Conservation (phyloP, 2,888 invertebrate genomes). For the Gisinianus flammeolus region DNA sequence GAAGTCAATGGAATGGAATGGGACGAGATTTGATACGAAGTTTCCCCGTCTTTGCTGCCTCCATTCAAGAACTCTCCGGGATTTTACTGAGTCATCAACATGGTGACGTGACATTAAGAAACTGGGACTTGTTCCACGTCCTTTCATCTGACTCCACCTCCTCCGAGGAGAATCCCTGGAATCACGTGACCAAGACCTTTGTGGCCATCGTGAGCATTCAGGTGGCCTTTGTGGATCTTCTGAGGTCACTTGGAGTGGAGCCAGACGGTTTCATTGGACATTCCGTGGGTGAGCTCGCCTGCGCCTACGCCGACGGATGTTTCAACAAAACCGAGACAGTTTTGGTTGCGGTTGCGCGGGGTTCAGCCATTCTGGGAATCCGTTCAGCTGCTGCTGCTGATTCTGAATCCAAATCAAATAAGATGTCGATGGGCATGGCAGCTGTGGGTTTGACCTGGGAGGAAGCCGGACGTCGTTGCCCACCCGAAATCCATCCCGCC, state of each 20-base stretch:
- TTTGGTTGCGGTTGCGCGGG: constrained; percentile 77
- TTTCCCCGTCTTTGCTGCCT: not conserved
- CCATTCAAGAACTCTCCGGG: constrained; percentile 61
- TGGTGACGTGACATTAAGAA: constrained; percentile 78
- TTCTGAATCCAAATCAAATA: too few relatives aligned
- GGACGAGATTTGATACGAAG: constrained; percentile 64
- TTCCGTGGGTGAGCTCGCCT: constrained; percentile 90
- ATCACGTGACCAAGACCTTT: constrained; percentile 85
- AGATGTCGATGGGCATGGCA: too few relatives aligned
- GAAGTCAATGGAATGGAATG: constrained; percentile 69
- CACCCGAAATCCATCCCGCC: constrained; percentile 81
- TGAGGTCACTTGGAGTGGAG: constrained; percentile 74
- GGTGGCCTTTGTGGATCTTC: constrained; percentile 87
- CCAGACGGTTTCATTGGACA: constrained; percentile 97
- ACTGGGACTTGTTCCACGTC: constrained; percentile 78
- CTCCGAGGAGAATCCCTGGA: constrained; percentile 80
- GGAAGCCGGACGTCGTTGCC: constrained; percentile 74
- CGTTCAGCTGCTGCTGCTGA: constrained; percentile 73
- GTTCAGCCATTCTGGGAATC: constrained; percentile 70
- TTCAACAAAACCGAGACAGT: constrained; percentile 93
- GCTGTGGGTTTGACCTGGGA: constrained; percentile 85
- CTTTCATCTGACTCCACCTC: constrained; percentile 77
- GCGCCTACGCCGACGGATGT: constrained; percentile 95
- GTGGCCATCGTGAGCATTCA: constrained; percentile 82
- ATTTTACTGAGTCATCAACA: constrained; percentile 71